Percentiles rank a stretch among this genome's conserved stretches.
Conservation (phyloP, 2,888 invertebrate species). For the Xylota sylvarum region DNA sequence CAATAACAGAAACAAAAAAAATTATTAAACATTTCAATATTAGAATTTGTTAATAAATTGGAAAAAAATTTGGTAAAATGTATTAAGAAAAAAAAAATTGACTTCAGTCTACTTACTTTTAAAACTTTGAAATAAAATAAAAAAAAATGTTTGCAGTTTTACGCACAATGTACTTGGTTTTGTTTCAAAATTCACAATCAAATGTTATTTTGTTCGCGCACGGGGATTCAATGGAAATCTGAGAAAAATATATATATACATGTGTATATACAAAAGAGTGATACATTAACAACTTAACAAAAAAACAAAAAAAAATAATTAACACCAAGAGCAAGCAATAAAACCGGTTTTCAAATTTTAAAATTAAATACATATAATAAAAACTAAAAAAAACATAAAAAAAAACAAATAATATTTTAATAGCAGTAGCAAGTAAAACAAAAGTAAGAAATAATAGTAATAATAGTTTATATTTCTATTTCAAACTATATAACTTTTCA, state of each 20-base stretch:
- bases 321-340: slow-evolving; percentile 74
- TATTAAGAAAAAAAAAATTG: neutral
- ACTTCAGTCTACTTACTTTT: neutral
- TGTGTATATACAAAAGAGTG: slow-evolving; percentile 57
- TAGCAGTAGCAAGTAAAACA: slow-evolving; percentile 37
- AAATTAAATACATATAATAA: slow-evolving; percentile 60
- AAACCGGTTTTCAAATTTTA: slow-evolving; percentile 66
- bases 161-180: slow-evolving; percentile 55
- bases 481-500: slow-evolving; percentile 38
- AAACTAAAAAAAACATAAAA: slow-evolving; percentile 25
- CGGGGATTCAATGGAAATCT: slow-evolving; percentile 71
- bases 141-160: slow-evolving; percentile 11
- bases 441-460: neutral
- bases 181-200: slow-evolving; percentile 33
- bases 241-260: slow-evolving; percentile 10
- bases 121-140: neutral
- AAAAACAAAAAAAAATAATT: neutral
- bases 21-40: slow-evolving; percentile 39
- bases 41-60: slow-evolving; percentile 60
- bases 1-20: slow-evolving; percentile 65
- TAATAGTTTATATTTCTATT: slow-evolving; percentile 32
- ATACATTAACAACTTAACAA: slow-evolving; percentile 59
- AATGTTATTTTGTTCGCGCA: slow-evolving; percentile 72
- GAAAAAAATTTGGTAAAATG: slow-evolving; percentile 30
- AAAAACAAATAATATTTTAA: slow-evolving; percentile 28